phyloP scores from a whole-genome alignment of 2,888 invertebrate genomes.

The Adelognathus sp. region DNA sequence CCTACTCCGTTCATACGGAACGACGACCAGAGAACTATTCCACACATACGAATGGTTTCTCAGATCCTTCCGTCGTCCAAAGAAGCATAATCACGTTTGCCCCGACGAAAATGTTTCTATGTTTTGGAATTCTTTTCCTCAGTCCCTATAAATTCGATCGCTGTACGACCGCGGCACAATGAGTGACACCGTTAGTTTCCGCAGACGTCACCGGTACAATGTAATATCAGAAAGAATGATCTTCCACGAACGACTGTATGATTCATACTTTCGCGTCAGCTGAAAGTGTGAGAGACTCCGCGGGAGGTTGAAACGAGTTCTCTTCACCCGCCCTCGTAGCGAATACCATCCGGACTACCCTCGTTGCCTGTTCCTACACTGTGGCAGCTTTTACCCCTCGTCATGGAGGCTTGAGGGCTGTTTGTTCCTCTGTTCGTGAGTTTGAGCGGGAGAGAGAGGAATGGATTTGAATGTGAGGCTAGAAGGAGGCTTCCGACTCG shows the following conservation, averaged over 20 bases:
- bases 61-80: not conserved
- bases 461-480: not conserved
- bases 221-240: not conserved
- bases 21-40: not conserved
- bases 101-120: not conserved
- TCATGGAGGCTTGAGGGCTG: conserved; percentile 20
- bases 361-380: not conserved
- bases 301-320: not conserved
- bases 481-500: not conserved
- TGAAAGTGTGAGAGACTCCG: conserved; percentile 5
- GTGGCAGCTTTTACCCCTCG: not conserved
- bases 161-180: not conserved
- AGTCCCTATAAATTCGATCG: not conserved
- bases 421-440: conserved; percentile 26
- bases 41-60: not conserved
- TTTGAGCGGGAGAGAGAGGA: not conserved
- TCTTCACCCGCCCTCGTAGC: not conserved
- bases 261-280: conserved; percentile 8
- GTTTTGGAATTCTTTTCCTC: no score
- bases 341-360: not conserved
- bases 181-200: not conserved
- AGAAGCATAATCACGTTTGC: not conserved
- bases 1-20: not conserved
- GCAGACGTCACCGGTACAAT: not conserved
- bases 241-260: not conserved